Evolutionary conservation across 2,797 vertebrate species (phyloP).

Genomic region (Uromys caudimaculatus): DNA sequence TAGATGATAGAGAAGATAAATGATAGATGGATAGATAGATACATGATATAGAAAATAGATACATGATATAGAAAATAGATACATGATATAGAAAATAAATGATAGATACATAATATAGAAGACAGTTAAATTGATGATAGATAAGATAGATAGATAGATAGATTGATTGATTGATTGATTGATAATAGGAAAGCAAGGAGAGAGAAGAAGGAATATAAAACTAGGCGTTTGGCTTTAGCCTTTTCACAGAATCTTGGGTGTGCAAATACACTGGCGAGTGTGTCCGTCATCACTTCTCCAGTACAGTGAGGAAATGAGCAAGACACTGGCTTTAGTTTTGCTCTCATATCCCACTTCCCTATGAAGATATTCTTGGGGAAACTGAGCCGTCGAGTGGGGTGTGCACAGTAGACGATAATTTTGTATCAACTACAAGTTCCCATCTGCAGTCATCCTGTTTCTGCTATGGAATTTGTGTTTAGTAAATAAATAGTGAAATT

Average conservation of each 20-base stretch:
- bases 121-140: no score
- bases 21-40: no score
- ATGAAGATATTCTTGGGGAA: background rate
- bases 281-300: background rate
- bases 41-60: background rate
- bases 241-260: background rate
- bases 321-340: background rate
- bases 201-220: background rate
- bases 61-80: background rate
- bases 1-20: background rate
- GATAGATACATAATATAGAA: no score
- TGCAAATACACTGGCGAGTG: background rate
- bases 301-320: background rate
- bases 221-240: background rate
- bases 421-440: background rate
- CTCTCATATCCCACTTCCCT: background rate
- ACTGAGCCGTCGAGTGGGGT: background rate
- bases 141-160: background rate
- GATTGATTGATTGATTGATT: background rate
- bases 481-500: background rate
- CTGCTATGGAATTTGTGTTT: background rate
- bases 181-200: no score
- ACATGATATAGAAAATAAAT: background rate
- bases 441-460: background rate
- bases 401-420: background rate